phyloP scores from a whole-genome alignment of 2,888 invertebrate genomes.

The Sarcophaga caerulescens region DNA sequence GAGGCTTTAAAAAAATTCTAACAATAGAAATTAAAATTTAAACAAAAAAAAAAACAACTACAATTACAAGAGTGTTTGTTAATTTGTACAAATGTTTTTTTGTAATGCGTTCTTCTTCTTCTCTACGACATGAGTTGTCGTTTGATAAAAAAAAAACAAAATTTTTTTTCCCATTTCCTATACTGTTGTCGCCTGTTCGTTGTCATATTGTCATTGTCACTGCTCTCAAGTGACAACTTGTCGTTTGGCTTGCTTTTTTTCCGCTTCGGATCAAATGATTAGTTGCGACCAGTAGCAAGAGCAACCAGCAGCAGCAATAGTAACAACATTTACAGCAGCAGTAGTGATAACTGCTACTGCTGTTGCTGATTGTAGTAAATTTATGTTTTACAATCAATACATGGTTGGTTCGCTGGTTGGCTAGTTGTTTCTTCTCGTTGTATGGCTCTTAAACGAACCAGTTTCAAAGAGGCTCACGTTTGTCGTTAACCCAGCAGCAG shows the following conservation, averaged over 20 bases:
- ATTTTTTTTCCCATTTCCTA: constrained; percentile 30
- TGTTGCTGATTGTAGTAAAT: constrained; percentile 35
- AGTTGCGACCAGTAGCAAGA: constrained; percentile 4
- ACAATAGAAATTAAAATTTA: background rate
- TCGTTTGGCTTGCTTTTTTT: constrained; percentile 71
- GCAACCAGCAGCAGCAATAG: constrained; percentile 9
- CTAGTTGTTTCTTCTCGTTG: constrained; percentile 8
- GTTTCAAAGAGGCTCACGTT: constrained; percentile 40
- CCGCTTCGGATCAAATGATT: constrained; percentile 54
- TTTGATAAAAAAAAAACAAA: background rate
- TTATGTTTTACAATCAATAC: constrained; percentile 24
- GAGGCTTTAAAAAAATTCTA: background rate
- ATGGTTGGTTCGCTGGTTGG: constrained; percentile 23
- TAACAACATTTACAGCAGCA: constrained; percentile 12
- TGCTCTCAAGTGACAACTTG: constrained; percentile 70
- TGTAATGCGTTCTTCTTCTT: background rate
- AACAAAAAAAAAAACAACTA: background rate
- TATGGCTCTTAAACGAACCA: constrained; percentile 34
- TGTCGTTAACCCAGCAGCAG: background rate
- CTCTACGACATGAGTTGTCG: background rate
- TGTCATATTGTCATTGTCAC: constrained; percentile 64
- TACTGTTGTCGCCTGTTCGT: constrained; percentile 48
- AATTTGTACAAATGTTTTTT: background rate
- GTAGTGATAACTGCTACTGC: constrained; percentile 29
- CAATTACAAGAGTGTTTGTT: background rate